Evolutionary conservation across 35 echinoderm and acorn worm species (phyloP).

Genomic region (Ophioderma brevispina): DNA sequence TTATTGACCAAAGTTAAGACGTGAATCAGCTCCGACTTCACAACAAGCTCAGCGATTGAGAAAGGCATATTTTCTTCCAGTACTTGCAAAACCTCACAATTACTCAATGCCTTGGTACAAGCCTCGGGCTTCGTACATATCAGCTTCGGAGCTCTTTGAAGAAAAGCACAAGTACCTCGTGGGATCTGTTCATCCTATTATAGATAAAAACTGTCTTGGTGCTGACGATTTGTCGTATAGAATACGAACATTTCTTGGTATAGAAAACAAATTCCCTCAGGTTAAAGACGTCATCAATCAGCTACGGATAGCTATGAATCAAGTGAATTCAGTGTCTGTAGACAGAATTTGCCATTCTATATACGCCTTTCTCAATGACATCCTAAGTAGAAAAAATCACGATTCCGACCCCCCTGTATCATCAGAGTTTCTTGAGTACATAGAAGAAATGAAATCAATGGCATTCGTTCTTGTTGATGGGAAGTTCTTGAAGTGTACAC

Average conservation of each 20-base stretch:
- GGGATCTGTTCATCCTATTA: background rate
- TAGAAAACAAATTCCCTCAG: background rate
- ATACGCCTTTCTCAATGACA: slow-evolving; percentile 1
- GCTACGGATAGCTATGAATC: background rate
- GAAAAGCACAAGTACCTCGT: background rate
- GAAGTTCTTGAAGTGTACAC: background rate
- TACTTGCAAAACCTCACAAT: background rate
- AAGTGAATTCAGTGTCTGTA: background rate
- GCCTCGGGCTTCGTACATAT: background rate
- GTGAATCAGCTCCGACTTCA: background rate
- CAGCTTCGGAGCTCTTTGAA: background rate
- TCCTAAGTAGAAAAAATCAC: background rate
- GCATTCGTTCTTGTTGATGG: slow-evolving; percentile 5
- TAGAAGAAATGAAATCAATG: background rate
- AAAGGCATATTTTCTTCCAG: slow-evolving; percentile 15
- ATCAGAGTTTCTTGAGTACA: background rate
- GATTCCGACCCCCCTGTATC: background rate
- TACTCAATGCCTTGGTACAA: slow-evolving; percentile 1
- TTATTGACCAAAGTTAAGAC: background rate
- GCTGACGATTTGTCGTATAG: background rate
- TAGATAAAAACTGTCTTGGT: slow-evolving; percentile 8
- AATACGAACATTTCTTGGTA: slow-evolving; percentile 18
- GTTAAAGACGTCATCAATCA: slow-evolving; percentile 31
- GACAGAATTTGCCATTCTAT: background rate
- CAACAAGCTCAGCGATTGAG: background rate